Evolutionary conservation across 2,888 invertebrate species (phyloP).

Genomic region (Diarsia rubi): DNA sequence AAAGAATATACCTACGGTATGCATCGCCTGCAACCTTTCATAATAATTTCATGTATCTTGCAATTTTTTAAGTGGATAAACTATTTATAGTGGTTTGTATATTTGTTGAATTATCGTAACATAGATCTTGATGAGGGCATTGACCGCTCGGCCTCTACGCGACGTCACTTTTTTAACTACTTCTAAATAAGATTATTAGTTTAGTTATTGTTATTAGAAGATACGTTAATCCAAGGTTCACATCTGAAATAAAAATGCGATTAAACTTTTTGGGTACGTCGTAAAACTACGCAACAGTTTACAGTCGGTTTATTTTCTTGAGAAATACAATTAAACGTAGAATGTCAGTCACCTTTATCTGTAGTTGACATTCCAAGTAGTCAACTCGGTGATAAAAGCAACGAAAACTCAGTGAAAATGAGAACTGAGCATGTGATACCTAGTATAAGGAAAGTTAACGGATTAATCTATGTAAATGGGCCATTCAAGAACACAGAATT

Average conservation of each 20-base stretch:
- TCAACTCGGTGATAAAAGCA: neutral
- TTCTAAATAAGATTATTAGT: slow-evolving; percentile 66
- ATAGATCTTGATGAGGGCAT: slow-evolving; percentile 85
- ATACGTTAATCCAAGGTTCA: slow-evolving; percentile 51
- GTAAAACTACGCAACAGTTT: slow-evolving; percentile 16
- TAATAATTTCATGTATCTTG: slow-evolving; percentile 55
- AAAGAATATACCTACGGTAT: slow-evolving; percentile 27
- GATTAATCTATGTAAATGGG: neutral
- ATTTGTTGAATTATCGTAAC: slow-evolving; percentile 89
- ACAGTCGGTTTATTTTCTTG: neutral
- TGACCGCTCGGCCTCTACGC: slow-evolving; percentile 80
- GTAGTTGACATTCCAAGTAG: slow-evolving; percentile 5
- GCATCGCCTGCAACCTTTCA: slow-evolving; percentile 37
- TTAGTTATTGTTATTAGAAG: slow-evolving; percentile 64
- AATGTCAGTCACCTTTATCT: slow-evolving; percentile 14
- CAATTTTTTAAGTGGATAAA: slow-evolving; percentile 62
- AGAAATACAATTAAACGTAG: slow-evolving; percentile 12
- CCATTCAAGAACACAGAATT: neutral
- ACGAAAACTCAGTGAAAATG: neutral
- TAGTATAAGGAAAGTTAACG: neutral
- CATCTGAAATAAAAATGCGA: slow-evolving; percentile 43
- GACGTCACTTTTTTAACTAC: slow-evolving; percentile 71
- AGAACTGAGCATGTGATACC: neutral
- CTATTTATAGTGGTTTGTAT: slow-evolving; percentile 68
- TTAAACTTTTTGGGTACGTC: slow-evolving; percentile 28